Conservation (phyloP, 1,140 invertebrate genomes). For the Zophobas atratus region DNA sequence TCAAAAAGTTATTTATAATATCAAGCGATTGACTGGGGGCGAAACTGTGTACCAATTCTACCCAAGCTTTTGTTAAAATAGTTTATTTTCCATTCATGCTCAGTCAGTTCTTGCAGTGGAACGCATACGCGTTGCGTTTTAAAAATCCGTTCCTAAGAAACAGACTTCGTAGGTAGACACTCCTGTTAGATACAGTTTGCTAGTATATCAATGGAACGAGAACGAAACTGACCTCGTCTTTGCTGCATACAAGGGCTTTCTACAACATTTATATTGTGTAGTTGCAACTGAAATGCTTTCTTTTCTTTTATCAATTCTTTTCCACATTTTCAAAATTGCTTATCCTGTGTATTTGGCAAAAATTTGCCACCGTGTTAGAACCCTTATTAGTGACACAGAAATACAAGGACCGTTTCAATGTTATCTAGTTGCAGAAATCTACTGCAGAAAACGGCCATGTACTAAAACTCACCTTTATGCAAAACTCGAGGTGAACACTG, state of each 20-base stretch:
- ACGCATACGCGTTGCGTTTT: background rate
- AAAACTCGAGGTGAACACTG: constrained; percentile 30
- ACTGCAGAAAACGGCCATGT: background rate
- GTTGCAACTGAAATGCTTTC: constrained; percentile 20
- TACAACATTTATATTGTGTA: constrained; percentile 9
- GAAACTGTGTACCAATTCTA: constrained; percentile 15
- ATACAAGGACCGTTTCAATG: no score
- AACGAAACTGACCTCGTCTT: constrained; percentile 16
- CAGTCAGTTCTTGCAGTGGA: constrained; percentile 18
- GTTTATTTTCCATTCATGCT: constrained; percentile 23
- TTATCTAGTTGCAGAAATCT: background rate
- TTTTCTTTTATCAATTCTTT: constrained; percentile 2
- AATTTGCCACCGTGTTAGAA: no score
- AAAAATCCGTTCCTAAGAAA: background rate
- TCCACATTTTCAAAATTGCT: constrained; percentile 22
- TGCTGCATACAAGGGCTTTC: constrained; percentile 21
- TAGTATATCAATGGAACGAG: constrained; percentile 22
- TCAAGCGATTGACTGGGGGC: background rate
- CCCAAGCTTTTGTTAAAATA: constrained; percentile 21
- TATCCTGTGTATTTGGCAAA: no score
- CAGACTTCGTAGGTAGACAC: constrained; percentile 35
- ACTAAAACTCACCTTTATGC: constrained; percentile 19
- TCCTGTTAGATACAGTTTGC: constrained; percentile 19
- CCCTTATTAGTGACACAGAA: no score
- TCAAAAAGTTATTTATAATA: no score